Base-by-base conservation (phyloP, 2,888 invertebrate species). In the Phymatocera aterrima region DNA sequence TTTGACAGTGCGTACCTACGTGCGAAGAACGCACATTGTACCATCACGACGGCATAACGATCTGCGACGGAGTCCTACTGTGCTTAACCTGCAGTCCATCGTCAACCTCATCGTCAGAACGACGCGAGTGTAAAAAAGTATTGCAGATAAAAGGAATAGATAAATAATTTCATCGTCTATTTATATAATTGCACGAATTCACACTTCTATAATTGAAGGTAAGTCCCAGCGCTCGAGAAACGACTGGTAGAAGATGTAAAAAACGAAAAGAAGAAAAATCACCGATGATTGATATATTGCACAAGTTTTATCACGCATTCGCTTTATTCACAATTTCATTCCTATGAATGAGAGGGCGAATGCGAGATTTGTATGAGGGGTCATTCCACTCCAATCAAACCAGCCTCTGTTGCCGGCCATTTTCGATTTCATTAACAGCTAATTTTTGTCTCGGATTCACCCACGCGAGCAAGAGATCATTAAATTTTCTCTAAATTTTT, bases 31-130 rank as follows among this genome's bases (percentile, higher is more conserved):
- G 46, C 43, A 40, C 43, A 43, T 68, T 43, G 6, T 28, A 34
- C 24, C 24, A 46, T 15, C n/a, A n/a, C n/a, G 43, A 46, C 15
- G 12, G 68, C n/a, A 43, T n/a, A 24, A 68, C 68, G 68, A 68
- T n/a, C n/a, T 68, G 68, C 34, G 48, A 34, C 72, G 31, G 18
- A 72, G 15, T 10, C 31, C 18, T 48, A 2, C 31, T 51, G 31
- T 34, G 18, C n/a, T 64, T 37, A 18, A 64, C 57, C 57, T 40
- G 40, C 77, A 78, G 78, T 78, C 43, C 70, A 5, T 12, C 68
- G 78, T 72, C 57, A 72, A 65, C 78, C 54, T 34, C 40, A 40
- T 57, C 78, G 57, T 54, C 78, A 57, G 57, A 43, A 64, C 61
- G 61, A 31, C 64, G 51, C 28, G 40, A 70, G 68, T 65, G 77